phyloP scores from a whole-genome alignment of 2,888 invertebrate genomes.

The Drosophila putrida region DNA sequence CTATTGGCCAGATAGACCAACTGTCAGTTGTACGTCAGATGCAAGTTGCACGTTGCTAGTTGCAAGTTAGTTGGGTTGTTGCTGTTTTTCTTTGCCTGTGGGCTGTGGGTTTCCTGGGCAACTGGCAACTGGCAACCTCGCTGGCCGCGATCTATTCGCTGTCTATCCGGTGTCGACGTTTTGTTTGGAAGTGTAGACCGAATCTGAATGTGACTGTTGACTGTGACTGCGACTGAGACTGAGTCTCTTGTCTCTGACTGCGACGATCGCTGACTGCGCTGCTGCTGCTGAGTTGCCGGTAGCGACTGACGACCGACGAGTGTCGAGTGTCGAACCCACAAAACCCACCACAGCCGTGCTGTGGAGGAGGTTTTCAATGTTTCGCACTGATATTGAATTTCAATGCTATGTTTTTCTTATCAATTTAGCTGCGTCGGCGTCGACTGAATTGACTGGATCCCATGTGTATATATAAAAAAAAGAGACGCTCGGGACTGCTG shows the following conservation, averaged over 20 bases:
- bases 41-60: constrained; percentile 16
- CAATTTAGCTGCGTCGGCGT: constrained; percentile 42
- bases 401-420: constrained; percentile 68
- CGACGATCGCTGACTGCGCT: constrained; percentile 37
- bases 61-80: constrained; percentile 10
- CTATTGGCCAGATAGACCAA: constrained; percentile 35
- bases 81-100: constrained; percentile 29
- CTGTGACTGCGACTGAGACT: constrained; percentile 36
- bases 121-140: constrained; percentile 54
- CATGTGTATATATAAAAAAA: neutral
- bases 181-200: constrained; percentile 60
- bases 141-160: constrained; percentile 58
- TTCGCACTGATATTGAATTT: constrained; percentile 79
- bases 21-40: constrained; percentile 40
- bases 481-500: neutral
- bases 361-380: constrained; percentile 53
- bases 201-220: constrained; percentile 41
- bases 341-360: constrained; percentile 43
- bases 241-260: constrained; percentile 19
- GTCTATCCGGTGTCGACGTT: constrained; percentile 68
- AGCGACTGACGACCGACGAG: constrained; percentile 34
- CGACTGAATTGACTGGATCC: constrained; percentile 1
- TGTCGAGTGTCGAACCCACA: constrained; percentile 44
- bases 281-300: constrained; percentile 42
- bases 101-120: constrained; percentile 53